Evolutionary conservation across 2,113 vertebrate genomes (phyloP).

Genomic region (Thunnus maccoyii): DNA sequence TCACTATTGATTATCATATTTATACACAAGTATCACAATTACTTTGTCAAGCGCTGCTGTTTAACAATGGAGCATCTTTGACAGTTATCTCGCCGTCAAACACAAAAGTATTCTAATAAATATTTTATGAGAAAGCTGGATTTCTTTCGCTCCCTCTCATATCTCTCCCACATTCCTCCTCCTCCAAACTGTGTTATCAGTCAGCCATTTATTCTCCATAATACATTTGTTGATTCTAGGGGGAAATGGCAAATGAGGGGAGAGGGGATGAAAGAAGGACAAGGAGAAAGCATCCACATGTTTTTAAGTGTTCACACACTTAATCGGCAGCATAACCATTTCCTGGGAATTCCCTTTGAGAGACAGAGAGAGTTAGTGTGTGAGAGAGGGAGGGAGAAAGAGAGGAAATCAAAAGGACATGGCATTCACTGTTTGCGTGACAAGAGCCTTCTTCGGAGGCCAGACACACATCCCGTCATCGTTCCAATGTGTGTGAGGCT

Average conservation of each 20-base stretch:
- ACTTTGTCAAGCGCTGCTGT: not conserved
- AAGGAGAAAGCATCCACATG: constrained; percentile 19
- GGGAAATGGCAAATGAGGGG: constrained; percentile 3
- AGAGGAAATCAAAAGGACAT: constrained; percentile 57
- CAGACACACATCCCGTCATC: constrained; percentile 6
- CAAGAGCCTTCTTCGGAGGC: constrained; percentile 35
- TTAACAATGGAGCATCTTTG: constrained; percentile 9
- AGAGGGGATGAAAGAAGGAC: constrained; percentile 7
- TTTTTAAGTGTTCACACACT: constrained; percentile 59
- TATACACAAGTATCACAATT: too few relatives aligned
- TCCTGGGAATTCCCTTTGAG: constrained; percentile 75
- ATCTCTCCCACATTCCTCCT: constrained; percentile 15
- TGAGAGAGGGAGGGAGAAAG: not conserved
- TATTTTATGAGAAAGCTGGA: too few relatives aligned
- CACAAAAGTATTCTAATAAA: not conserved
- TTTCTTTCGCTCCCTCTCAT: not conserved
- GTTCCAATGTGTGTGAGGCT: constrained; percentile 3
- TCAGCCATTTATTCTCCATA: not conserved
- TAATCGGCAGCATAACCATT: constrained; percentile 61
- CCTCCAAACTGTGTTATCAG: not conserved
- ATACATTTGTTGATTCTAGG: constrained; percentile 33
- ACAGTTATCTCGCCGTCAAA: not conserved
- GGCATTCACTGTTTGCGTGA: constrained; percentile 50
- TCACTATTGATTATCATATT: not conserved
- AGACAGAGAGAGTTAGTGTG: constrained; percentile 39